Evolutionary conservation across 2,113 vertebrate species (phyloP), one percentile per base, ranked within the genome.

Genomic region (Tachysurus vachellii): DNA sequence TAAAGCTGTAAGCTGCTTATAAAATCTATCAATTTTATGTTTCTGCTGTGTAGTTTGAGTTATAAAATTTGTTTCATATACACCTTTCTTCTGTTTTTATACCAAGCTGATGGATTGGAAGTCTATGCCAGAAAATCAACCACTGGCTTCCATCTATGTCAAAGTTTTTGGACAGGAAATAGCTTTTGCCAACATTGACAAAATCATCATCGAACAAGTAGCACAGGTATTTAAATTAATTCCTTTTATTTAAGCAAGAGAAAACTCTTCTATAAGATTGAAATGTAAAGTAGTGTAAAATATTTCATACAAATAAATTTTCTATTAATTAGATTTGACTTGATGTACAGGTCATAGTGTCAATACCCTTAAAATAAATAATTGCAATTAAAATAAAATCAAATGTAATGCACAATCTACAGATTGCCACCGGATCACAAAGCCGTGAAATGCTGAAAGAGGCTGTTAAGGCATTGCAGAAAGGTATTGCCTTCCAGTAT

Each of bases 111-210:
- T 92, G 77, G 89, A 95, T 13, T 96, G 94, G 95, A 96, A 91
- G 83, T 85, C 93, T 77, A 12, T 95, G 77, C 94, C 95, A 61
- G 53, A 81, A 66, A 93, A 90, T 85, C 88, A 91, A 8, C 91
- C 95, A 14, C 75, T 96, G 89, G 90, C 92, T 57, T 96, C 95
- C 5, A n/a, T 90, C 68, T 94, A 95, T 59, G 0, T 96, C 11
- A 97, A 95, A 91, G 0, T 96, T 16, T 88, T 96, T 31, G 97
- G 96, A 88, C 96, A 97, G 90, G 96, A 97, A 92, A 21, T 97
- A 31, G 90, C 88, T 68, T 97, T 95, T 6, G 21, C 89, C 70
- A 93, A 88, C 82, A 85, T 96, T 89, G 93, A 19, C 0, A 86
- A 94, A 70, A 90, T 42, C 23, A 31, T 90, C 83, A 86, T 97